Conservation (phyloP, 2,888 invertebrate genomes). For the Lomographa bimaculata region DNA sequence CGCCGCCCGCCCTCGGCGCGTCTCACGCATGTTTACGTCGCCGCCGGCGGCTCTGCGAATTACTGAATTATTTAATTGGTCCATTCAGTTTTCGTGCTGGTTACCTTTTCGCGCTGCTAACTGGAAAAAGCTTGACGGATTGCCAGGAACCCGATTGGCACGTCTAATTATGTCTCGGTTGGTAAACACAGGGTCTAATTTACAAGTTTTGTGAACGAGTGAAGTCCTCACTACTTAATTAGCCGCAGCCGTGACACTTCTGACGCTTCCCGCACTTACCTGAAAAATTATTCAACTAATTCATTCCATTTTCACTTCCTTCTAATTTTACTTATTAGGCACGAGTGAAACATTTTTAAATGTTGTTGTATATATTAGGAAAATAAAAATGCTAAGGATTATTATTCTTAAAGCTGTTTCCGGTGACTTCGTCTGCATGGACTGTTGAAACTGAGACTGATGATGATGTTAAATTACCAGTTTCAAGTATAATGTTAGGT, state of each 20-base stretch:
- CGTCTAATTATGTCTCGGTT: conserved; percentile 61
- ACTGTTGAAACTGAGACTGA: too few relatives aligned
- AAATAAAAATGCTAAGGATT: too few relatives aligned
- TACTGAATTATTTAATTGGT: conserved; percentile 83
- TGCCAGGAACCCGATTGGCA: conserved; percentile 59
- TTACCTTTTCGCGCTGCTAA: conserved; percentile 75
- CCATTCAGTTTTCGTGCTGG: conserved; percentile 78
- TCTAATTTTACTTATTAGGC: too few relatives aligned
- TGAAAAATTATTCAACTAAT: conserved; percentile 2
- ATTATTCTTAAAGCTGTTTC: too few relatives aligned
- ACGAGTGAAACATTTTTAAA: too few relatives aligned
- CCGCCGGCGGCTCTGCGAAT: conserved; percentile 75
- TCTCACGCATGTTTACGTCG: conserved; percentile 82
- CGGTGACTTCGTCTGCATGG: too few relatives aligned
- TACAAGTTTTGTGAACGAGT: conserved; percentile 35
- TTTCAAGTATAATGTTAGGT: too few relatives aligned
- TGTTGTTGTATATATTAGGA: too few relatives aligned
- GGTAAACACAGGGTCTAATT: conserved; percentile 41
- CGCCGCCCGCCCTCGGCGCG: conserved; percentile 50
- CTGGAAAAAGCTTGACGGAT: conserved; percentile 71
- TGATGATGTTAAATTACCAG: too few relatives aligned
- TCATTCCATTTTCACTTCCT: conserved; percentile 2
- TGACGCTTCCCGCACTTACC: not conserved
- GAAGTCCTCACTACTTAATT: conserved; percentile 19
- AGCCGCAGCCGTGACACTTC: conserved; percentile 8